A percentile compares a stretch with the other conserved stretches of the same genome.
These are phyloP conservation scores for Hymenochirus boettgeri DNA, from an alignment of 2,113 vertebrate species.

Conservation along the genomic window DNA sequence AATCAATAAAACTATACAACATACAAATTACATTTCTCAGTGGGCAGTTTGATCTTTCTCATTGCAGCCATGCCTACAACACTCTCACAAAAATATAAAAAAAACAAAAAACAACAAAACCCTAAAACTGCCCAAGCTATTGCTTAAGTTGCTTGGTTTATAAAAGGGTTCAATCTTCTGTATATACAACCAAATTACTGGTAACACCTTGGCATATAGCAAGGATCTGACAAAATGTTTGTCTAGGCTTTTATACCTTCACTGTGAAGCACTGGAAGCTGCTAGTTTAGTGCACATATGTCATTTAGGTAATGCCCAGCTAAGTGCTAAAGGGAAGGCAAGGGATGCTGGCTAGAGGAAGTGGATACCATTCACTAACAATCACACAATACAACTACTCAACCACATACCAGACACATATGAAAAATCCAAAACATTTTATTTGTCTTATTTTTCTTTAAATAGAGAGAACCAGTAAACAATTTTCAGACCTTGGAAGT, in stretches of 20 bases:
- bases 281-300: constrained; percentile 96
- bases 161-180: constrained; percentile 94
- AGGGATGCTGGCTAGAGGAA: constrained; percentile 74
- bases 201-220: constrained; percentile 84
- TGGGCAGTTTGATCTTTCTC: constrained; percentile 72
- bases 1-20: constrained; percentile 99
- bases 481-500: constrained; percentile 85
- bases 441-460: constrained; percentile 75
- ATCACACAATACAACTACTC: constrained; percentile 78
- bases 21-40: constrained; percentile 88
- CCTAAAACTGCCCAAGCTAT: constrained; percentile 94
- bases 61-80: constrained; percentile 82
- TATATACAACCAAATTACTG: constrained; percentile 91
- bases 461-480: constrained; percentile 87
- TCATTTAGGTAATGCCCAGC: constrained; percentile 97
- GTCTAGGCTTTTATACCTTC: constrained; percentile 77
- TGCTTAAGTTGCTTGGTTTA: constrained; percentile 89
- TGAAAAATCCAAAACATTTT: constrained; percentile 80
- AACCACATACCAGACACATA: constrained; percentile 81
- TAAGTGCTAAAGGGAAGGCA: constrained; percentile 86
- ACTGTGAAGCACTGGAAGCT: constrained; percentile 92
- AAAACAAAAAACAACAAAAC: constrained; percentile 25
- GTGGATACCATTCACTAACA: constrained; percentile 76
- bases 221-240: constrained; percentile 90
- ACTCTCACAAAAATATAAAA: constrained; percentile 59